Percentiles rank a stretch among this genome's conserved stretches.
Evolutionary conservation across 1,140 invertebrate genomes (phyloP).

Genomic region (Musca vetustissima): DNA sequence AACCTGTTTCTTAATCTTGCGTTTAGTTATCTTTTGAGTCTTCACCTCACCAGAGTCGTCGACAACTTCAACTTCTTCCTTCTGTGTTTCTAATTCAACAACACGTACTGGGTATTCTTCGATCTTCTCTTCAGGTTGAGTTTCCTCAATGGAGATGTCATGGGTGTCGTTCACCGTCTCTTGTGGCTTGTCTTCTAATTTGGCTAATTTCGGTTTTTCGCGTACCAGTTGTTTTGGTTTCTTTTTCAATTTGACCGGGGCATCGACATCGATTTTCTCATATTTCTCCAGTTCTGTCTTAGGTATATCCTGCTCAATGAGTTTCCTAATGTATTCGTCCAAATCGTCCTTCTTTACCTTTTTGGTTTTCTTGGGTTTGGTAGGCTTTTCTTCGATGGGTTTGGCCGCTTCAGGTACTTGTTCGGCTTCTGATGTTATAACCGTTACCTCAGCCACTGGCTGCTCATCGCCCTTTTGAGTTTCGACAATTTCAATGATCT

Average conservation of each 20-base stretch:
- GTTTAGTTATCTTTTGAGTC: slow-evolving; percentile 45
- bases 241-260: slow-evolving; percentile 50
- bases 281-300: slow-evolving; percentile 54
- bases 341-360: slow-evolving; percentile 43
- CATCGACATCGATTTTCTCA: slow-evolving; percentile 51
- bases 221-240: slow-evolving; percentile 38
- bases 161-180: neutral
- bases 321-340: slow-evolving; percentile 49
- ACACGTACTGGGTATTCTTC: slow-evolving; percentile 5
- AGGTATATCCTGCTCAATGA: slow-evolving; percentile 52
- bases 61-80: slow-evolving; percentile 43
- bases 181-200: slow-evolving; percentile 23
- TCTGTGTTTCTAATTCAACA: slow-evolving; percentile 23
- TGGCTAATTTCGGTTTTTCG: slow-evolving; percentile 34
- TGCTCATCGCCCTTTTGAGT: slow-evolving; percentile 29
- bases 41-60: slow-evolving; percentile 49
- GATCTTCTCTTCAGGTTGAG: neutral
- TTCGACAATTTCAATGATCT: slow-evolving; percentile 55
- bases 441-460: slow-evolving; percentile 5
- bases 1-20: slow-evolving; percentile 50
- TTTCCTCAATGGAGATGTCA: neutral
- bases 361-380: slow-evolving; percentile 43
- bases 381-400: slow-evolving; percentile 38
- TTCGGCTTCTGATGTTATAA: slow-evolving; percentile 29
- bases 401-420: slow-evolving; percentile 6